phyloP scores from a whole-genome alignment of 1,140 invertebrate genomes.

The Drosophila hydei region DNA sequence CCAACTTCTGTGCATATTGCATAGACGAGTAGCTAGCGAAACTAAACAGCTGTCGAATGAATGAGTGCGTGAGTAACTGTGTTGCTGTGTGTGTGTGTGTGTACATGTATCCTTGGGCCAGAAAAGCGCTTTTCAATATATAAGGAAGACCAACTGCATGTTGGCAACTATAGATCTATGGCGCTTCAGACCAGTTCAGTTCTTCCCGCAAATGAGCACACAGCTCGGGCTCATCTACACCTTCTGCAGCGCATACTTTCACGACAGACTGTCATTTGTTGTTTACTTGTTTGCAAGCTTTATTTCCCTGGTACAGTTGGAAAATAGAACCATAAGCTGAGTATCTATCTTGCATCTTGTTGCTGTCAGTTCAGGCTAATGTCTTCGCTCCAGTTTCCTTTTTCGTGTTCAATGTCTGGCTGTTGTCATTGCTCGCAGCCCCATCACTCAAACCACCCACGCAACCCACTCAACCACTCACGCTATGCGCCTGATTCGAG shows the following conservation, averaged over 20 bases:
- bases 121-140: conserved; percentile 65
- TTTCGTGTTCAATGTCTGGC: conserved; percentile 78
- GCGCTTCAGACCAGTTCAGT: conserved; percentile 25
- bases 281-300: conserved; percentile 51
- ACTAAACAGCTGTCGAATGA: conserved; percentile 28
- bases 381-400: conserved; percentile 79
- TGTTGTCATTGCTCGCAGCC: conserved; percentile 58
- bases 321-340: conserved; percentile 63
- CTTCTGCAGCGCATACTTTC: conserved; percentile 31
- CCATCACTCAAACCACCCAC: conserved; percentile 20
- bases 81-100: conserved; percentile 31
- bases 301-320: conserved; percentile 36
- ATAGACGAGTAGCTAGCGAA: conserved; percentile 20
- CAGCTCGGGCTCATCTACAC: background rate
- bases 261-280: conserved; percentile 54
- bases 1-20: conserved; percentile 27
- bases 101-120: conserved; percentile 59
- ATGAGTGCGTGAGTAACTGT: conserved; percentile 2
- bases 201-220: conserved; percentile 7
- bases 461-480: conserved; percentile 1
- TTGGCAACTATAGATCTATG: conserved; percentile 20
- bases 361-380: conserved; percentile 79
- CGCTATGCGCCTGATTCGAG: conserved; percentile 46
- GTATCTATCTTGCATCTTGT: conserved; percentile 77
- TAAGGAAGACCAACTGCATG: conserved; percentile 51